A percentile compares a stretch with the other conserved stretches of the same genome.
These are phyloP conservation scores for Eristalis pertinax DNA, from an alignment of 2,888 invertebrate genomes.

Conservation along the genomic window DNA sequence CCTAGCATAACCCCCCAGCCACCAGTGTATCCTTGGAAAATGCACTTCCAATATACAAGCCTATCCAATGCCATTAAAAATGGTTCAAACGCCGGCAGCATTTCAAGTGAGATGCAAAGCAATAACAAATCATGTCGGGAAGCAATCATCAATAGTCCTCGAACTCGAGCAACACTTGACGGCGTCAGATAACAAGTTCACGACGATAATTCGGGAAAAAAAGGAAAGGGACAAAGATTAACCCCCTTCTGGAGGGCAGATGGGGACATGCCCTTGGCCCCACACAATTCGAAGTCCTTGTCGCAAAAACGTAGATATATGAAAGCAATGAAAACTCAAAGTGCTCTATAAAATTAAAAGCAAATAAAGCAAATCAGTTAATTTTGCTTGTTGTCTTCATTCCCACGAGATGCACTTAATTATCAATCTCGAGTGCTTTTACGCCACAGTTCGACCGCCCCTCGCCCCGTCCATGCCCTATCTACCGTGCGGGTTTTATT, in stretches of 20 bases:
- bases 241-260: neutral
- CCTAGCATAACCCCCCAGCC: too few relatives aligned
- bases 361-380: conserved; percentile 9
- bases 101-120: neutral
- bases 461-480: too few relatives aligned
- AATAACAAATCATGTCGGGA: neutral
- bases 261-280: neutral
- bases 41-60: too few relatives aligned
- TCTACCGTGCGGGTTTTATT: neutral
- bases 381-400: neutral
- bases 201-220: neutral
- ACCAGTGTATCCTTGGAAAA: too few relatives aligned
- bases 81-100: neutral
- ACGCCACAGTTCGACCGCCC: neutral
- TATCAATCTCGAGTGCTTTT: conserved; percentile 3
- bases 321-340: neutral
- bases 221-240: neutral
- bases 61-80: neutral
- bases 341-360: conserved; percentile 5
- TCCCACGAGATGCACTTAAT: conserved; percentile 11
- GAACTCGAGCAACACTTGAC: neutral
- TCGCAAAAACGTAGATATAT: neutral
- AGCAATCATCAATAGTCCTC: neutral
- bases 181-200: neutral
- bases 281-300: neutral